Evolutionary conservation across 1,140 invertebrate genomes (phyloP).

Genomic region (Drosophila ananassae): DNA sequence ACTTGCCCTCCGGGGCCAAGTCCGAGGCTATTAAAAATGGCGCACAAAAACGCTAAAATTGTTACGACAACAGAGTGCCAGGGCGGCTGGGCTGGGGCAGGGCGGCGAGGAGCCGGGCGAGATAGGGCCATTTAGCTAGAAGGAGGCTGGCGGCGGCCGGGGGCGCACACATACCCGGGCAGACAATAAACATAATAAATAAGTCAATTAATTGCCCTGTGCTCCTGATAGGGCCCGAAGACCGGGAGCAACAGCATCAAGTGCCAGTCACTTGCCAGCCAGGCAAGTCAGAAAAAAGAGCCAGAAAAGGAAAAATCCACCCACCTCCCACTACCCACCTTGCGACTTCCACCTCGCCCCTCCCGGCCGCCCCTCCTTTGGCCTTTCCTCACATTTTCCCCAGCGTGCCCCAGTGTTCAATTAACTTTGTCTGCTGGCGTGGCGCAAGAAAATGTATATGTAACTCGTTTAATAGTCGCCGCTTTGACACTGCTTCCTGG

Average conservation of each 20-base stretch:
- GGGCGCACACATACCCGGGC: constrained; percentile 5
- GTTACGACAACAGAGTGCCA: constrained; percentile 51
- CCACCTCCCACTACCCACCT: not conserved
- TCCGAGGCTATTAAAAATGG: constrained; percentile 78
- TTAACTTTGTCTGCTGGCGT: constrained; percentile 72
- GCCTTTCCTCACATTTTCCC: not conserved
- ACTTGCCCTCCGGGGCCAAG: constrained; percentile 53
- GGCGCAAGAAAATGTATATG: constrained; percentile 71
- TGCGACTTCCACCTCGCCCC: not conserved
- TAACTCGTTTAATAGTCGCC: constrained; percentile 75
- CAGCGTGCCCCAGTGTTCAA: constrained; percentile 45
- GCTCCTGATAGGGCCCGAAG: constrained; percentile 51
- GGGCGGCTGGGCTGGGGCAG: not conserved
- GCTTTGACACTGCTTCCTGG: constrained; percentile 2
- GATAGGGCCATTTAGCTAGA: constrained; percentile 4
- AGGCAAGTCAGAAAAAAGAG: not conserved
- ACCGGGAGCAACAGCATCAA: constrained; percentile 61
- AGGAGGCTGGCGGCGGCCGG: not conserved
- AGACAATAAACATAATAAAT: constrained; percentile 81
- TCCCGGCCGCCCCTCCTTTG: not conserved
- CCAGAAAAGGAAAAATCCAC: not conserved
- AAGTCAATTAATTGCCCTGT: constrained; percentile 76
- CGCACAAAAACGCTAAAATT: constrained; percentile 76
- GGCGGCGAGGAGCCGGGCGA: constrained; percentile 35
- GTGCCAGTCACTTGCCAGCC: constrained; percentile 43